These are phyloP conservation scores for Festucalex cinctus DNA, from an alignment of 2,113 vertebrate species.

Conservation along the genomic window DNA sequence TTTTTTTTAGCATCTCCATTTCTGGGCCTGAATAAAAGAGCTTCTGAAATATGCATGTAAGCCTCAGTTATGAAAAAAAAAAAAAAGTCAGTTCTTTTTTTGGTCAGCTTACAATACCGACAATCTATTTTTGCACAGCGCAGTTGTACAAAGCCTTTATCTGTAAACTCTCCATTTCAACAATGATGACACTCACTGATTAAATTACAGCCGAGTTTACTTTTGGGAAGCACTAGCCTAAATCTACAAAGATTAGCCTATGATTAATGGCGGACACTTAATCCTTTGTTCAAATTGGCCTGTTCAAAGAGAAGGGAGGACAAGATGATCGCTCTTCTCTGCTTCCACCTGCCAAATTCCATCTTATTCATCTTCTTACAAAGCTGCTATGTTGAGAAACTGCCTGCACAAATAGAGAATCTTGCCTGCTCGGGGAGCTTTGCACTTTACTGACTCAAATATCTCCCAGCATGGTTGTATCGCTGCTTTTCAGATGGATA, in stretches of 20 bases:
- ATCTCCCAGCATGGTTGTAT: constrained; percentile 8
- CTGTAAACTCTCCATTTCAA: constrained; percentile 45
- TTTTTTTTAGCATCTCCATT: not conserved
- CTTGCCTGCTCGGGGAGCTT: constrained; percentile 9
- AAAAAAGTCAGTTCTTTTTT: not conserved
- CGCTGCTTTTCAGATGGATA: constrained; percentile 22
- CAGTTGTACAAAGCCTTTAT: constrained; percentile 25
- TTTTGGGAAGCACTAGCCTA: constrained; percentile 56
- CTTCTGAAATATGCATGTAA: not conserved
- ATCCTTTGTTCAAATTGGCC: constrained; percentile 64
- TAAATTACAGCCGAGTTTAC: constrained; percentile 60
- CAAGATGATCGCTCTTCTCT: constrained; percentile 30
- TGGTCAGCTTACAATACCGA: not conserved
- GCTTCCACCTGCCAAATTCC: constrained; percentile 41
- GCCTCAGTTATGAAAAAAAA: not conserved
- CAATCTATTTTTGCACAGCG: constrained; percentile 10
- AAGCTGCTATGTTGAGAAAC: constrained; percentile 17
- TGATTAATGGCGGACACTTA: constrained; percentile 60
- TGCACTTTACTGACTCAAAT: constrained; percentile 32
- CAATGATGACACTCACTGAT: constrained; percentile 51
- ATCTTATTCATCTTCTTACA: constrained; percentile 7
- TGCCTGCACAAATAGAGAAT: constrained; percentile 30
- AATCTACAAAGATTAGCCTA: constrained; percentile 63
- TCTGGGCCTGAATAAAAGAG: not conserved
- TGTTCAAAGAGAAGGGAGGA: constrained; percentile 31